Evolutionary conservation across 1,140 invertebrate species (phyloP), one percentile per base, ranked within the genome.

Genomic region (Ctenoplectra terminalis): DNA sequence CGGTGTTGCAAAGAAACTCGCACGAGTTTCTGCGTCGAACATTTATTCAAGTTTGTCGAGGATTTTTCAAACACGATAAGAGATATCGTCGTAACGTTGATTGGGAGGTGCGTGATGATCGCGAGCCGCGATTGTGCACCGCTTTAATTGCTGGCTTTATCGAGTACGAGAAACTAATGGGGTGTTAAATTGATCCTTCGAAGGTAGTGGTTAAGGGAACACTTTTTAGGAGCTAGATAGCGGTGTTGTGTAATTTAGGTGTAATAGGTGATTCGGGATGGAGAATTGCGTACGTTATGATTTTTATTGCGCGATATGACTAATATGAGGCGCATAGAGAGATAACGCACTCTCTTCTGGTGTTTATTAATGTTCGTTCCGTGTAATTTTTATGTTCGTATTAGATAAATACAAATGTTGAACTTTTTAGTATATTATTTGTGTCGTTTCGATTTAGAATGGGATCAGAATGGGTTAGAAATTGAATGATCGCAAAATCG

Each of bases 71-170:
- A 11, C 23, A 7, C 17, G 64, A 9, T 29, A 46, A 46, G 26
- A 43, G 26, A 29, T 67, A 67, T 46, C 64, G 26, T 34, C 2
- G 8, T 11, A 66, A 46, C 6, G 40, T 11, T 46, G 64, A 67
- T 67, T 67, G 26, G 40, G 5, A 46, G 40, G 64, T 67, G 40
- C 64, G 64, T 29, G 64, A 67, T 34, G 64, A 67, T 67, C 64
- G 37, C 40, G 37, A 29, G 15, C 15, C 11, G 17, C 8, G 37
- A 67, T 67, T 29, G n/a, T 29, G 17, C 26, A 23, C 26, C 29
- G 40, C 11, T 67, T 67, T 67, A 67, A 67, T 67, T 67, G 37
- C 63, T 8, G n/a, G 29, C 13, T 66, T 66, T 66, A 67, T 67
- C 64, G 64, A n/a, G 6, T 3, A 26, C 23, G 34, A 8, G 34